These are phyloP conservation scores for Epinephelus lanceolatus DNA, from an alignment of 2,113 vertebrate species.

Conservation along the genomic window DNA sequence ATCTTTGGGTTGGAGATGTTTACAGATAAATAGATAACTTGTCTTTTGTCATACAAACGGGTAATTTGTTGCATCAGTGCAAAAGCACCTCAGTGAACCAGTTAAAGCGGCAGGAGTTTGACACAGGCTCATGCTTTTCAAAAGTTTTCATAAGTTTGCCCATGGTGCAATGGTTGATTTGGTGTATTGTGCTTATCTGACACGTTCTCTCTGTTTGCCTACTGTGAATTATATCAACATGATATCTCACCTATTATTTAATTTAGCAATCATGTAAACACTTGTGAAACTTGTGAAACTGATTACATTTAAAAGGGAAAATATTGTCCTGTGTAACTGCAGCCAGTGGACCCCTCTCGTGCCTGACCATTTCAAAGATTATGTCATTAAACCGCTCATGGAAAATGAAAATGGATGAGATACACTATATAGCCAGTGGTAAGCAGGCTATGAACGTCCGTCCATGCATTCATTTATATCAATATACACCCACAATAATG, in stretches of 20 bases:
- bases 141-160: slow-evolving; percentile 23
- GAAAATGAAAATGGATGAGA: slow-evolving; percentile 8
- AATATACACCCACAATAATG: slow-evolving; percentile 49
- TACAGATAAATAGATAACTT: neutral
- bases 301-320: slow-evolving; percentile 18
- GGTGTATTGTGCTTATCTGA: slow-evolving; percentile 1
- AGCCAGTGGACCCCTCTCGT: neutral
- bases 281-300: slow-evolving; percentile 7
- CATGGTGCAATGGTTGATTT: slow-evolving; percentile 26
- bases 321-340: neutral
- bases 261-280: slow-evolving; percentile 9
- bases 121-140: slow-evolving; percentile 9
- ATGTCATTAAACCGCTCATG: slow-evolving; percentile 17
- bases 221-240: slow-evolving; percentile 15
- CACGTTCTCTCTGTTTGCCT: neutral
- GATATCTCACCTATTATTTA: slow-evolving; percentile 11
- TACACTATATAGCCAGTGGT: neutral
- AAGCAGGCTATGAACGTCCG: slow-evolving; percentile 17
- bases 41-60: neutral
- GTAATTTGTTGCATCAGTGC: neutral
- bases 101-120: neutral
- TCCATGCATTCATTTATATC: slow-evolving; percentile 35
- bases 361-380: slow-evolving; percentile 32
- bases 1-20: neutral
- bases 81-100: slow-evolving; percentile 9